A percentile compares a stretch with the other conserved stretches of the same genome.
phyloP scores from a whole-genome alignment of 2,888 invertebrate species.

The Cynaeus angustus region DNA sequence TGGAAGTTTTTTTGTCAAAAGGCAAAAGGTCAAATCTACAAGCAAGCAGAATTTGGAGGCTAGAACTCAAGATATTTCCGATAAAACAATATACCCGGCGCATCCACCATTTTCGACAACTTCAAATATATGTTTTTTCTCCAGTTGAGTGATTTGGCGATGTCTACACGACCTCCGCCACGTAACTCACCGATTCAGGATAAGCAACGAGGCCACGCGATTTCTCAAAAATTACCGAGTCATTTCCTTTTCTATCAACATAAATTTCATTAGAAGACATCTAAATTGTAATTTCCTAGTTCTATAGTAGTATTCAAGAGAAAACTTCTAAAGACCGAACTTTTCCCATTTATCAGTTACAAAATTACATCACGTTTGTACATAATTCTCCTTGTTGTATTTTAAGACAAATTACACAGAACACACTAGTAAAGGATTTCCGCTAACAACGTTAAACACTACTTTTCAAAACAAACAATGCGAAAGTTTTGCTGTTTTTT shows the following conservation, averaged over 20 bases:
- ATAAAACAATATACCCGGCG: too few species aligned
- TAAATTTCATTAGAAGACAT: conserved; percentile 1
- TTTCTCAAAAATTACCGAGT: background rate
- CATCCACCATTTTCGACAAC: too few species aligned
- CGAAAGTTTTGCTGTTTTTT: background rate
- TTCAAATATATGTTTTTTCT: too few species aligned
- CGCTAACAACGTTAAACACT: conserved; percentile 7
- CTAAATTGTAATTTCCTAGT: background rate
- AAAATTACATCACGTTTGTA: conserved; percentile 2
- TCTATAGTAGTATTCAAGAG: background rate
- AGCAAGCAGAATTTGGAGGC: too few species aligned
- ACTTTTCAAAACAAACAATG: background rate
- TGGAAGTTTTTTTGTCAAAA: too few species aligned
- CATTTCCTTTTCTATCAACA: conserved; percentile 4
- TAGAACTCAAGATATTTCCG: too few species aligned
- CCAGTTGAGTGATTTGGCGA: too few species aligned
- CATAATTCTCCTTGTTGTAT: conserved; percentile 3
- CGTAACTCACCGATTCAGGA: background rate
- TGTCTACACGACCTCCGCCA: too few species aligned
- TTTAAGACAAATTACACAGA: background rate
- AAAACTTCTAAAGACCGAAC: background rate
- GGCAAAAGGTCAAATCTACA: too few species aligned
- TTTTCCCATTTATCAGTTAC: conserved; percentile 1
- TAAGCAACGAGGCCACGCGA: conserved; percentile 1
- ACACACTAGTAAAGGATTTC: conserved; percentile 3